phyloP scores from a whole-genome alignment of 2,797 vertebrate genomes.

The Pygocentrus nattereri region DNA sequence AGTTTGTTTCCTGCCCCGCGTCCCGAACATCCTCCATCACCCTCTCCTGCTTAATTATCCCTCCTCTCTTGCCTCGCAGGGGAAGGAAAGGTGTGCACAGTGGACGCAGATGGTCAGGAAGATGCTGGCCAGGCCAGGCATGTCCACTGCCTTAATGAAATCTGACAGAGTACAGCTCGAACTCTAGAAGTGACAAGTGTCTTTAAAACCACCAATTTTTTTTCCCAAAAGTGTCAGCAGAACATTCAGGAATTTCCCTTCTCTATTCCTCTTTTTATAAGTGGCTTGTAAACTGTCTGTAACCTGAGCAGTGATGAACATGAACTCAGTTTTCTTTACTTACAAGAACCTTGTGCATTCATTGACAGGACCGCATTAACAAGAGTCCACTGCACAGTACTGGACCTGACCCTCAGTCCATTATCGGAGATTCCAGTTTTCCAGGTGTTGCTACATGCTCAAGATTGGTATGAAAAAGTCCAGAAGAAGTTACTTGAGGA shows the following conservation, averaged over 20 bases:
- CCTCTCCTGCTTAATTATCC: conserved; percentile 77
- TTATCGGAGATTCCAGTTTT: no score
- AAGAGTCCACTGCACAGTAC: no score
- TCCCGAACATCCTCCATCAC: conserved; percentile 71
- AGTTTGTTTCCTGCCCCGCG: conserved; percentile 56
- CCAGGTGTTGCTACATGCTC: no score
- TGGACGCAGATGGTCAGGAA: conserved; percentile 73
- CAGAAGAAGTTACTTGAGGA: no score
- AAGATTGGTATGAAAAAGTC: no score
- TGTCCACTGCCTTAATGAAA: conserved; percentile 70
- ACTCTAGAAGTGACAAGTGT: conserved; percentile 47
- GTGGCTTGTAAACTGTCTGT: neutral
- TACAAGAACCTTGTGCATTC: no score
- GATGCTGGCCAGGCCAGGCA: conserved; percentile 59
- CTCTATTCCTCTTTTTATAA: neutral
- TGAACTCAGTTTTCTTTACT: no score
- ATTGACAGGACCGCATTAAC: neutral
- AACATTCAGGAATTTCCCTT: neutral
- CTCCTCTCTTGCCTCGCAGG: conserved; percentile 74
- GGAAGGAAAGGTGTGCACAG: conserved; percentile 61
- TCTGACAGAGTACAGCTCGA: conserved; percentile 63
- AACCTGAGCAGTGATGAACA: neutral
- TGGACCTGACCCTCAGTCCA: no score
- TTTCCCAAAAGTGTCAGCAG: neutral
- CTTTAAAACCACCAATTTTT: neutral